Conservation (phyloP, 2,113 vertebrate genomes). For the Bubo scandiacus region DNA sequence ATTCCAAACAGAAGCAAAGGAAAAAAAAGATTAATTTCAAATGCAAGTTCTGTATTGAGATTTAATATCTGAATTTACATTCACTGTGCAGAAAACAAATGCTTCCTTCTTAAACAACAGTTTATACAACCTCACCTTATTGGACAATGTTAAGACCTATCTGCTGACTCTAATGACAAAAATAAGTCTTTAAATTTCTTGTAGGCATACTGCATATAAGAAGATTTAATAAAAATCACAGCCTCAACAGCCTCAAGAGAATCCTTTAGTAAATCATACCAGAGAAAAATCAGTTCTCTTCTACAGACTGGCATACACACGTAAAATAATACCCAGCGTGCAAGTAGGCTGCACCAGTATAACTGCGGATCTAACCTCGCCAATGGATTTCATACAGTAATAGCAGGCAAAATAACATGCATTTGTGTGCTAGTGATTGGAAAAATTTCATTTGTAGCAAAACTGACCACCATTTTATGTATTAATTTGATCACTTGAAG, state of each 20-base stretch:
- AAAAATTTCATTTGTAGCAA: background rate
- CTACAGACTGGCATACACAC: background rate
- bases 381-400: background rate
- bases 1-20: background rate
- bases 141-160: background rate
- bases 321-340: background rate
- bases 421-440: background rate
- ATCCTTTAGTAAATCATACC: background rate
- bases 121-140: background rate
- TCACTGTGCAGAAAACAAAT: background rate
- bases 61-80: background rate
- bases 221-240: background rate
- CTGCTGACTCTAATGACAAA: background rate
- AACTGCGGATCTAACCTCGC: background rate
- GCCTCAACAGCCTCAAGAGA: background rate
- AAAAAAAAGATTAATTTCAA: background rate
- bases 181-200: background rate
- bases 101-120: background rate
- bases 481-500: background rate
- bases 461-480: background rate
- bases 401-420: background rate
- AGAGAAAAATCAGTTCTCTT: background rate
- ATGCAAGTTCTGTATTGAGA: background rate
- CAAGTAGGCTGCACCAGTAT: background rate
- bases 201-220: background rate